Evolutionary conservation across 2,888 invertebrate genomes (phyloP).

Genomic region (Morpho deidamia): DNA sequence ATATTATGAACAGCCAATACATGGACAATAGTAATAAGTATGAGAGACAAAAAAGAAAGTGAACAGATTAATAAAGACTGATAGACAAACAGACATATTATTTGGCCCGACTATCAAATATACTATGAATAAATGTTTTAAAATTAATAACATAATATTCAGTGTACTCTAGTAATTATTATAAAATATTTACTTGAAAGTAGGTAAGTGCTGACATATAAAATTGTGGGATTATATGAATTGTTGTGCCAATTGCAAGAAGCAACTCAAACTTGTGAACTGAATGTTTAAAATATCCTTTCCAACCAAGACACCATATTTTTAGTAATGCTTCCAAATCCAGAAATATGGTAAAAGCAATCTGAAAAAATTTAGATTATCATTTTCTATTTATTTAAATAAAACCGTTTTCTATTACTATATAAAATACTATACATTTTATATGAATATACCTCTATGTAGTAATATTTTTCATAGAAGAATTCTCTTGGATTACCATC

Average conservation of each 20-base stretch:
- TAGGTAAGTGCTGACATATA: constrained; percentile 97
- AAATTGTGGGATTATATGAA: constrained; percentile 95
- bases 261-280: constrained; percentile 98
- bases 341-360: constrained; percentile 96
- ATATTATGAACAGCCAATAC: no score
- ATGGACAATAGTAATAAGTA: no score
- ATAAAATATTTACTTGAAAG: constrained; percentile 85
- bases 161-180: no score
- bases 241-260: constrained; percentile 93
- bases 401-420: not conserved
- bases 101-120: no score
- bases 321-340: constrained; percentile 97
- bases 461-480: constrained; percentile 95
- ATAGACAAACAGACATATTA: no score
- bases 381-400: not conserved
- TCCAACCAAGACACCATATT: constrained; percentile 97
- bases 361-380: constrained; percentile 55
- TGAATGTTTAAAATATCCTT: constrained; percentile 96
- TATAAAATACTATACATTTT: not conserved
- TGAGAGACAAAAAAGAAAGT: no score
- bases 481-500: constrained; percentile 89
- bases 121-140: no score
- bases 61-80: no score
- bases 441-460: constrained; percentile 83
- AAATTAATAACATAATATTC: no score